These are phyloP conservation scores for Melieria omissa DNA, from an alignment of 2,888 invertebrate species.

Conservation along the genomic window DNA sequence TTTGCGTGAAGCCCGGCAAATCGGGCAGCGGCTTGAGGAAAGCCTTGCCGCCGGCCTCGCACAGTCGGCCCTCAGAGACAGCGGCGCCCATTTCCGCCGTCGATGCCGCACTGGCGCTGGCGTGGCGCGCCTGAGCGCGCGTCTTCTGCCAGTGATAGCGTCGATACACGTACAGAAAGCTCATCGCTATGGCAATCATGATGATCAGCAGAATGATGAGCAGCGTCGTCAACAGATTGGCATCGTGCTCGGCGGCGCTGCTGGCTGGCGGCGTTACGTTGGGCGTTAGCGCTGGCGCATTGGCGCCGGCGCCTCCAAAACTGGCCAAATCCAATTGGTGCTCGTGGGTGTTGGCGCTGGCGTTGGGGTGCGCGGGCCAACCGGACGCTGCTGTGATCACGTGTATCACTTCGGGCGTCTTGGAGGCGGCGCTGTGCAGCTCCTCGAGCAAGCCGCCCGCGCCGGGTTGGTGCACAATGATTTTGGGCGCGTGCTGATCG, in stretches of 20 bases:
- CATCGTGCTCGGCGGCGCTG: constrained; percentile 53
- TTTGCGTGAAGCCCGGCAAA: constrained; percentile 57
- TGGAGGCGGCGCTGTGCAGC: constrained; percentile 49
- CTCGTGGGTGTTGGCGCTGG: constrained; percentile 41
- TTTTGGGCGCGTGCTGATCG: constrained; percentile 61
- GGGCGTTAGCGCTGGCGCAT: constrained; percentile 25
- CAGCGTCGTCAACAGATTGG: constrained; percentile 56
- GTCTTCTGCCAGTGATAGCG: constrained; percentile 56
- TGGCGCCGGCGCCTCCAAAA: constrained; percentile 41
- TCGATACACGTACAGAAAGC: constrained; percentile 61
- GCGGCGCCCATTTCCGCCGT: background rate
- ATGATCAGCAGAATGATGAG: constrained; percentile 58
- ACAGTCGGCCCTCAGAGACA: background rate
- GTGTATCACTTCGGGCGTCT: constrained; percentile 64
- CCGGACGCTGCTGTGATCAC: constrained; percentile 57
- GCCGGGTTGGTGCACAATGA: constrained; percentile 61
- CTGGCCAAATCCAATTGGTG: constrained; percentile 54
- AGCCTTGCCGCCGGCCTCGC: constrained; percentile 49
- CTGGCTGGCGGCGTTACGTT: constrained; percentile 34
- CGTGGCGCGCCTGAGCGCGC: constrained; percentile 51
- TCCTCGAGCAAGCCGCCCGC: constrained; percentile 52
- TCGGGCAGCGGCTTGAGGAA: constrained; percentile 63
- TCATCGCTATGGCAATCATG: constrained; percentile 56
- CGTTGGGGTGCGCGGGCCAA: constrained; percentile 46
- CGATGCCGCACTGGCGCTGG: constrained; percentile 42